Evolutionary conservation across 2,113 vertebrate genomes (phyloP).

Genomic region (Microtus richardsoni): DNA sequence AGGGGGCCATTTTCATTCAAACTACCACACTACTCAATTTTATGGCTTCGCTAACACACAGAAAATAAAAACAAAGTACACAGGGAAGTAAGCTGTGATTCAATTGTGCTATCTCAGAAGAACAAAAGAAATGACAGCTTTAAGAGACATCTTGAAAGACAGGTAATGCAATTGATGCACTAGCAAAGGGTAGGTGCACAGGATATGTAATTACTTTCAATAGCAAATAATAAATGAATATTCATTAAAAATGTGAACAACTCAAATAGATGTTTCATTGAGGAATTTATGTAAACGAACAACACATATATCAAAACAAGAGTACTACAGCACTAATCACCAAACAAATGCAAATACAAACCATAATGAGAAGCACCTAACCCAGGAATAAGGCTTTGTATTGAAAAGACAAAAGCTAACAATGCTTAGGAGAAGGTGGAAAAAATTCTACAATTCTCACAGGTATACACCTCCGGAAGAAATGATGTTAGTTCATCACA

Average conservation of each 20-base stretch:
- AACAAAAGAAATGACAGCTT: neutral
- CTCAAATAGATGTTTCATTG: neutral
- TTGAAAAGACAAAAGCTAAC: neutral
- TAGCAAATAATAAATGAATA: neutral
- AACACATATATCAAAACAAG: neutral
- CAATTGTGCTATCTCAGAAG: neutral
- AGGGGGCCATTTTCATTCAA: neutral
- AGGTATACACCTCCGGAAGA: neutral
- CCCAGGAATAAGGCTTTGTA: neutral
- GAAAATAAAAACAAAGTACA: neutral
- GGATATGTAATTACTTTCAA: neutral
- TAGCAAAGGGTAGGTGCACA: neutral
- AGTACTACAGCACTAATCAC: neutral
- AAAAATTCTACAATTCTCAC: neutral
- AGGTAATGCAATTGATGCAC: neutral
- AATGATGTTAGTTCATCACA: neutral
- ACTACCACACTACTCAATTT: neutral
- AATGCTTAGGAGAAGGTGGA: neutral
- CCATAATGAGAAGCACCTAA: neutral
- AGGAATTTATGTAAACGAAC: neutral
- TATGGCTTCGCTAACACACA: neutral
- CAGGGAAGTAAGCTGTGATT: neutral
- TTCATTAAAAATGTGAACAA: neutral
- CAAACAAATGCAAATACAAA: neutral
- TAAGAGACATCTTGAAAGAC: neutral